Base-by-base conservation (phyloP, 2,888 invertebrate genomes). In the Chymomyza amoena region DNA sequence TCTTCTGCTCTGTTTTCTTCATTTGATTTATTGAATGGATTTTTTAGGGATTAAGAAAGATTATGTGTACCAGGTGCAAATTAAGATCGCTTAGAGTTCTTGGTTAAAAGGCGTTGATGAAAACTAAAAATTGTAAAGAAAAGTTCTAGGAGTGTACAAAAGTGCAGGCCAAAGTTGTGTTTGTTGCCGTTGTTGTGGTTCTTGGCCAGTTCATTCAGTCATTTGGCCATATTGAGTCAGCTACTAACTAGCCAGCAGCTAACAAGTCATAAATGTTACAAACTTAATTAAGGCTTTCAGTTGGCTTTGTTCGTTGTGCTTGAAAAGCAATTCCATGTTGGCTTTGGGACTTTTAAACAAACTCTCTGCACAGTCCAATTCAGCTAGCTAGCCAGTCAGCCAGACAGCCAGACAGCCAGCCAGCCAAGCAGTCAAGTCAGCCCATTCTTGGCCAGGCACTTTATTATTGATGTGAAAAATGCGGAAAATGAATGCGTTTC, bases 391-490 rank as follows among this genome's bases (percentile, higher is more conserved):
- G 56, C 39, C 2, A 39, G 6, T 5, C 32, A 36, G 36, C 7
- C 6, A 36, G 6, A 6, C 36, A 36, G 13, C 6, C 51, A 51
- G 15, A 4, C 6, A 51, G 1, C 51, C 51, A 15, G 18, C 52
- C 3, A 54, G 3, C 16, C 52, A 54, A 7, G 7, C 18, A 54
- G 9, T 54, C 18, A 54, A 54, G 9, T 54, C 18, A 54, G 52
- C 16, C 7, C 16, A 54, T 13, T 2, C 51, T 54, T 13, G 52
- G 59, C 64, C 61, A 62, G 68, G 69, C 86, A 84, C 82, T 83
- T 86, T 79, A 83, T 83, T 83, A 83, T 83, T 83, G 82, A 83
- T 83, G 82, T 83, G 82, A 83, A 83, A 81, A 83, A 86, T 86
- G 82, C 82, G 82, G 82, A 83, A 83, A 83, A 83, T 83, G 80